Conservation (phyloP, 92 coral and sea anemone genomes). For the Umimayanthus kanabou region DNA sequence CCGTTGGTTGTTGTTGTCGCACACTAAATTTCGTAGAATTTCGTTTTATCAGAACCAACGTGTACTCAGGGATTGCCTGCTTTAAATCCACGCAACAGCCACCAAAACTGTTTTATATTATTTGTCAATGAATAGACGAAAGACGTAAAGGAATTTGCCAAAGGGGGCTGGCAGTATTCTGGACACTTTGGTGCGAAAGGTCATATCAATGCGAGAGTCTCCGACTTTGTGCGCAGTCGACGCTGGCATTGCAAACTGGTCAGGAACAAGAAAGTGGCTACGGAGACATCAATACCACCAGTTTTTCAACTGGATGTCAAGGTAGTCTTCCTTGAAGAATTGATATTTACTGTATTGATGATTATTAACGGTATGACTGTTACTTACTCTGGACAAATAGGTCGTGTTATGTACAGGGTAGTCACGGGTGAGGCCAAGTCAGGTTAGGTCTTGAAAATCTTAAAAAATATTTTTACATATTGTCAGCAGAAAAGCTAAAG, state of each 20-base stretch:
- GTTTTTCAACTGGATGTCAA: slow-evolving; percentile 67
- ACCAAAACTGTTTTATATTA: not conserved
- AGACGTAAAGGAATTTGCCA: slow-evolving; percentile 71
- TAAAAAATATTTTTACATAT: too few relatives aligned
- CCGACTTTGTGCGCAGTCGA: slow-evolving; percentile 90
- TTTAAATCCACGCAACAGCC: not conserved
- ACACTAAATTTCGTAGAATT: not conserved
- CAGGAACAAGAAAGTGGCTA: slow-evolving; percentile 64
- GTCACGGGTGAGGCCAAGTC: too few relatives aligned
- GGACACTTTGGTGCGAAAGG: slow-evolving; percentile 82
- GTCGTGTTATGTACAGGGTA: too few relatives aligned
- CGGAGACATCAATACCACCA: slow-evolving; percentile 67
- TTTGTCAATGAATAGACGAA: slow-evolving; percentile 45
- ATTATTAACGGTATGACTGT: too few relatives aligned
- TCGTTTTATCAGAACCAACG: too few relatives aligned
- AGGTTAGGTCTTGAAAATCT: too few relatives aligned
- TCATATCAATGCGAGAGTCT: slow-evolving; percentile 82
- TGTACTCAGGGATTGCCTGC: not conserved
- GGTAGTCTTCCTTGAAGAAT: slow-evolving; percentile 35
- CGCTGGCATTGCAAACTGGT: slow-evolving; percentile 83
- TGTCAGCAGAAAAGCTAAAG: too few relatives aligned
- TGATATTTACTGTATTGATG: too few relatives aligned
- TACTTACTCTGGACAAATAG: too few relatives aligned
- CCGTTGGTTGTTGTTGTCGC: not conserved
- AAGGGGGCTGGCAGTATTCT: slow-evolving; percentile 96